Evolutionary conservation across 2,113 vertebrate genomes (phyloP), one percentile per base, ranked within the genome.

Genomic region (Beaufortia kweichowensis): DNA sequence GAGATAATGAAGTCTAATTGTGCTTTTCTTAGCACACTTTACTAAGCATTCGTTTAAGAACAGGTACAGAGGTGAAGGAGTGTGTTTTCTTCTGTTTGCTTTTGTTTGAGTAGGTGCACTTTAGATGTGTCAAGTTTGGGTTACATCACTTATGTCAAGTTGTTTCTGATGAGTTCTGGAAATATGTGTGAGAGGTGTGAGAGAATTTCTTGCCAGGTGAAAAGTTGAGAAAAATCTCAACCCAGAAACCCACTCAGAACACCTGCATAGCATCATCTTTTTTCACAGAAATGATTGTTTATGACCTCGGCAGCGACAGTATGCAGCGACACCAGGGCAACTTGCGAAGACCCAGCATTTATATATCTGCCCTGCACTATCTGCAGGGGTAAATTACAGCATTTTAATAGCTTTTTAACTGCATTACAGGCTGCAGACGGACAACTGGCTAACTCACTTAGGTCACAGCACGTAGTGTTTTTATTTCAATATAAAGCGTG

Each of bases 341-440:
- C 21, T 26, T 46, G 2, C 53, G 10, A 15, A 24, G 12, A 55
- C n/a, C n/a, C 11, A 67, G 64, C 8, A 19, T 62, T 31, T 64
- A 24, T 65, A 55, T 55, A 17, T 72, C 46, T 12, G 28, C 48
- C 21, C 55, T 61, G 53, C 67, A 23, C 71, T 77, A 29, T 76
- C 75, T 81, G 24, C 57, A 33, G 35, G 78, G 77, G 79, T 87
- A 87, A 85, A 90, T 90, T 89, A 84, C 71, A 59, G 81, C 81
- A 84, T 87, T 56, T 86, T 86, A 80, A 85, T 86, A 81, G 79
- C 64, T 81, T 81, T 78, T 78, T 82, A 82, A 78, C 59, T 79
- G 77, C 78, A 79, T 88, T 68, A 77, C 56, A 75, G 56, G 67
- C 68, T 82, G 75, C 81, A 78, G 31, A 77, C 61, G 8, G 67